Evolutionary conservation across 2,888 invertebrate genomes (phyloP), one percentile per base, ranked within the genome.

Genomic region (Hirtodrosophila alboralis): DNA sequence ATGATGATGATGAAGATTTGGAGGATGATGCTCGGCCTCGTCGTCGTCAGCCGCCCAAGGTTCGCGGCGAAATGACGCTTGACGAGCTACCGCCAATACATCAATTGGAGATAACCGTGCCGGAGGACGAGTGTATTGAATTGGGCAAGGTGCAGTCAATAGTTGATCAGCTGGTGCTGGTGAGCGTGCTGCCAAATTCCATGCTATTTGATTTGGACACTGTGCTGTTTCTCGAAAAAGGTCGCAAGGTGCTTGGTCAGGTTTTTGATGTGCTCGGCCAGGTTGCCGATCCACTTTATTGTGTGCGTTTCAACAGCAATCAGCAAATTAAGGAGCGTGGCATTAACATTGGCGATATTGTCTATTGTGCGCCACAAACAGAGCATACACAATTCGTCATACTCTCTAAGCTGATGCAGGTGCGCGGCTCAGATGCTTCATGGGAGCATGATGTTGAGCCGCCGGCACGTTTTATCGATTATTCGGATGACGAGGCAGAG

Each of bases 221-320:
- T 0, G 93, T 98, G 9, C 91, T 98, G 48, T 98, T 98, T 89
- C 88, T 96, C 58, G 95, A 97, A 9, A 93, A 94, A 75, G 96
- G 96, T 3, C 93, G 94, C 62, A 93, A 93, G 73, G 92, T 95
- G 7, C 90, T 97, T 3, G 89, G 89, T 0, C 93, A 94, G 89
- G 94, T 98, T 41, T 97, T 96, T 90, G 98, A 98, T 91, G 96
- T 98, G 0, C 94, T 98, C 88, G 98, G 98, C 9, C 95, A 94
- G 43, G 96, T 98, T 0, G 92, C 92, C 0, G 93, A 95, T 76
- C 98, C 98, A 0, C 92, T 95, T 73, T 98, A 98, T 90, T 95
- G 96, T 73, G 93, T 98, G n/a, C 92, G 98, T 2, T 98, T 98
- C 90, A 98, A 97, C 91, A 94, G 93, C 0, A 89, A 90, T 8